Evolutionary conservation across 1,140 invertebrate species (phyloP).

Genomic region (Calliopsis andreniformis): DNA sequence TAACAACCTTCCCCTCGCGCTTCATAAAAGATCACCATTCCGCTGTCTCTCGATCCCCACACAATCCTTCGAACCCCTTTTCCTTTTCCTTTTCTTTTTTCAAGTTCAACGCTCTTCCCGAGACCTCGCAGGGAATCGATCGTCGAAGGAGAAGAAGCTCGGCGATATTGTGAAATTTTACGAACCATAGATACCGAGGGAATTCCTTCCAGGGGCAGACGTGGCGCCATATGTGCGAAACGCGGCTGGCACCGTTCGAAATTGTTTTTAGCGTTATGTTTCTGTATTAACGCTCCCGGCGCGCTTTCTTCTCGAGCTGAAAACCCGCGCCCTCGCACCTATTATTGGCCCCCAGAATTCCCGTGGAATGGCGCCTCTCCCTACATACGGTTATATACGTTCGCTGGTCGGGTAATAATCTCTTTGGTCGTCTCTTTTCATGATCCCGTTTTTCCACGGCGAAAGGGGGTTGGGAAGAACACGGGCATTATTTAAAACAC

Average conservation of each 20-base stretch:
- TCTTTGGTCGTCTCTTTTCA: slow-evolving; percentile 35
- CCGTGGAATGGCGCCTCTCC: slow-evolving; percentile 39
- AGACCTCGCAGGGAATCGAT: slow-evolving; percentile 25
- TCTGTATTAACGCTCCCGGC: slow-evolving; percentile 70
- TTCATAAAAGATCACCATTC: slow-evolving; percentile 8
- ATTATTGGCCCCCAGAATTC: slow-evolving; percentile 38
- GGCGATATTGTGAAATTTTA: slow-evolving; percentile 66
- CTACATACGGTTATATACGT: not conserved
- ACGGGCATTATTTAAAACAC: not conserved
- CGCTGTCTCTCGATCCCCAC: not conserved
- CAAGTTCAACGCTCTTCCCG: not conserved
- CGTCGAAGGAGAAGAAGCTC: slow-evolving; percentile 26
- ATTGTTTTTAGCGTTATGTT: slow-evolving; percentile 67
- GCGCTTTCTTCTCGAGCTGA: slow-evolving; percentile 20
- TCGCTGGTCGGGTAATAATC: slow-evolving; percentile 34
- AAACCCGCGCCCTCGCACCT: slow-evolving; percentile 19
- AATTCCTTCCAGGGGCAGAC: slow-evolving; percentile 47
- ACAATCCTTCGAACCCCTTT: not conserved
- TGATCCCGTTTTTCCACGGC: slow-evolving; percentile 1
- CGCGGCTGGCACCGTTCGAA: slow-evolving; percentile 54
- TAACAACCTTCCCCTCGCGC: not conserved
- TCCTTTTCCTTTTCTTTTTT: not conserved
- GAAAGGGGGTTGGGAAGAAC: too few relatives aligned
- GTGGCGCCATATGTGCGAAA: slow-evolving; percentile 69
- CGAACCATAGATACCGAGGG: slow-evolving; percentile 50